These are phyloP conservation scores for Caenorhabditis doughertyi DNA, from an alignment of 2,888 invertebrate species.

Conservation along the genomic window DNA sequence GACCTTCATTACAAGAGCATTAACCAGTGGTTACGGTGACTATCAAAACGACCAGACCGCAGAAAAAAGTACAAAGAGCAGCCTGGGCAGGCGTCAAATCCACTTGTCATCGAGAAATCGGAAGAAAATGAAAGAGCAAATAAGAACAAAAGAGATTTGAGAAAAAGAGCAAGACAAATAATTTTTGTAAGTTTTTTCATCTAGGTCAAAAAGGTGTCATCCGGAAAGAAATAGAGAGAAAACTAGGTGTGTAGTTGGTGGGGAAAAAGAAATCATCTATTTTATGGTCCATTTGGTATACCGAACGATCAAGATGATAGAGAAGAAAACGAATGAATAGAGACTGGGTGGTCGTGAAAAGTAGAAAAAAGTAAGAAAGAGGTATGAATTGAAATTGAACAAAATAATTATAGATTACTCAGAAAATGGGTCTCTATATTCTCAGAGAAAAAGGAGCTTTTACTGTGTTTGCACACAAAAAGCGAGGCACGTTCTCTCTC, in stretches of 20 bases:
- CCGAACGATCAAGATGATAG: slow-evolving; percentile 30
- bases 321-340: not conserved
- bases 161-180: not conserved
- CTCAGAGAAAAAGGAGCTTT: slow-evolving; percentile 5
- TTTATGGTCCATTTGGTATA: slow-evolving; percentile 48
- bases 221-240: slow-evolving; percentile 14
- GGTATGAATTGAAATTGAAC: not conserved
- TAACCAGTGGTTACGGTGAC: too few relatives aligned
- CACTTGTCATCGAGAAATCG: slow-evolving; percentile 47
- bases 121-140: slow-evolving; percentile 39
- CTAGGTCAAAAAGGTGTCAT: slow-evolving; percentile 16
- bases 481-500: slow-evolving; percentile 16
- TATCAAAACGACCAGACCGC: too few relatives aligned
- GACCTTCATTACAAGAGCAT: not conserved
- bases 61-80: not conserved
- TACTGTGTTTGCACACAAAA: slow-evolving; percentile 31
- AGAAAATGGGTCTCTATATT: not conserved
- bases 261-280: slow-evolving; percentile 11
- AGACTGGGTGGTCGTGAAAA: slow-evolving; percentile 19
- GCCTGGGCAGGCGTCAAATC: not conserved
- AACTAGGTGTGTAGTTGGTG: slow-evolving; percentile 10
- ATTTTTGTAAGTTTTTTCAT: not conserved
- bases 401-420: slow-evolving; percentile 5
- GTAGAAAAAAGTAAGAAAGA: not conserved
- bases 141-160: slow-evolving; percentile 1